These are phyloP conservation scores for Thymelicus sylvestris DNA, from an alignment of 2,888 invertebrate genomes.

Conservation along the genomic window DNA sequence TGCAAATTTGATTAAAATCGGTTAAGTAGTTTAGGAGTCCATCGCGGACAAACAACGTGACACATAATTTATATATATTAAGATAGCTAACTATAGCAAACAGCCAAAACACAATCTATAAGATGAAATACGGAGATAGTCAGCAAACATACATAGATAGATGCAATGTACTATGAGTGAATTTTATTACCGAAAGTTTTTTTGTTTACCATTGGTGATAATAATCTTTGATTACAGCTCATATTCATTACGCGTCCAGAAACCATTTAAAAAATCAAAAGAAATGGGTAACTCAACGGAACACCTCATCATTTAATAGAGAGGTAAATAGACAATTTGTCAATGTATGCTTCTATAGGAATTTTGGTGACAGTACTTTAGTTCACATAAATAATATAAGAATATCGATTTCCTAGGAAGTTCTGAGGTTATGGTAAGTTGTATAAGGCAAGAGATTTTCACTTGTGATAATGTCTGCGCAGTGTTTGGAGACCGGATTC, in stretches of 20 bases:
- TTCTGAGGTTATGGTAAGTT: not conserved
- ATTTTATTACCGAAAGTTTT: not conserved
- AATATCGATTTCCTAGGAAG: not conserved
- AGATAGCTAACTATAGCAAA: too few species aligned
- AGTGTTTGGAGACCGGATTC: constrained; percentile 49
- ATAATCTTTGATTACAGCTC: constrained; percentile 61
- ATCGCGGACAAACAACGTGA: too few species aligned
- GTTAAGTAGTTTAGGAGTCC: too few species aligned
- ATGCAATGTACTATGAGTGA: too few species aligned
- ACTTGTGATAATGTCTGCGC: constrained; percentile 56
- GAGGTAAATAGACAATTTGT: constrained; percentile 73
- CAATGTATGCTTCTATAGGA: constrained; percentile 67
- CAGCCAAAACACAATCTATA: too few species aligned
- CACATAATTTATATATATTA: too few species aligned
- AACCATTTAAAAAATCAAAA: constrained; percentile 69
- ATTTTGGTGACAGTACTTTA: constrained; percentile 56
- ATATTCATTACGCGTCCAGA: constrained; percentile 71
- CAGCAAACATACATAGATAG: not conserved
- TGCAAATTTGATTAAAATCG: too few species aligned
- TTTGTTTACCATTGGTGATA: not conserved
- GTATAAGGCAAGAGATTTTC: constrained; percentile 38
- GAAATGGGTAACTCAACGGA: constrained; percentile 60
- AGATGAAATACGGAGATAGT: too few species aligned
- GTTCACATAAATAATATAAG: constrained; percentile 60
- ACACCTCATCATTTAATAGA: constrained; percentile 45